Conservation (phyloP, 2,888 invertebrate species). For the Drosophila borborema region DNA sequence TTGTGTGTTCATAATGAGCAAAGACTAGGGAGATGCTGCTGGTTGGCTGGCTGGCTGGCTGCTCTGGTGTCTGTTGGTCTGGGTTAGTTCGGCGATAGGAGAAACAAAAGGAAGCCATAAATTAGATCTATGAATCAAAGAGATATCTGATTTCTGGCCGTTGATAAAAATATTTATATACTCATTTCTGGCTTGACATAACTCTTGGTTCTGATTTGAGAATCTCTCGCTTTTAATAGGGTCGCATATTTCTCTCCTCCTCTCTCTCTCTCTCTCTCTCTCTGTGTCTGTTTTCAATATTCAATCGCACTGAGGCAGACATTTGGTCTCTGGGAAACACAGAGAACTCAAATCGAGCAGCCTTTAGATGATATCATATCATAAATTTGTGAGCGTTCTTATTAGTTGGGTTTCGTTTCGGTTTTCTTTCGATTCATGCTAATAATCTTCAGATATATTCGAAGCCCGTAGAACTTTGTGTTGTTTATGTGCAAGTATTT, state of each 20-base stretch:
- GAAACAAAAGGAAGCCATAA: constrained; percentile 83
- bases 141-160: constrained; percentile 83
- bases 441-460: constrained; percentile 37
- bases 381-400: constrained; percentile 75
- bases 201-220: constrained; percentile 50
- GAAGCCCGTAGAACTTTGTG: constrained; percentile 45
- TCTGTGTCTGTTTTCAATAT: background rate
- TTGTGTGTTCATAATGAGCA: constrained; percentile 78
- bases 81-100: constrained; percentile 41
- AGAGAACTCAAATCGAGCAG: constrained; percentile 37
- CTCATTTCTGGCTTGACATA: constrained; percentile 75
- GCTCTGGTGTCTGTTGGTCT: constrained; percentile 71
- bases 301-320: constrained; percentile 47
- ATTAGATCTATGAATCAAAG: constrained; percentile 84
- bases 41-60: background rate
- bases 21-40: constrained; percentile 11
- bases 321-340: constrained; percentile 56
- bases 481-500: constrained; percentile 33
- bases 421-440: constrained; percentile 34
- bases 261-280: background rate
- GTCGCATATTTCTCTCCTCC: constrained; percentile 46
- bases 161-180: constrained; percentile 83
- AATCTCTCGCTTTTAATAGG: constrained; percentile 63
- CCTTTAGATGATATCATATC: constrained; percentile 77
- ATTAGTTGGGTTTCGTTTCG: constrained; percentile 61